Evolutionary conservation across 2,113 vertebrate genomes (phyloP).

Genomic region (Gadus macrocephalus): DNA sequence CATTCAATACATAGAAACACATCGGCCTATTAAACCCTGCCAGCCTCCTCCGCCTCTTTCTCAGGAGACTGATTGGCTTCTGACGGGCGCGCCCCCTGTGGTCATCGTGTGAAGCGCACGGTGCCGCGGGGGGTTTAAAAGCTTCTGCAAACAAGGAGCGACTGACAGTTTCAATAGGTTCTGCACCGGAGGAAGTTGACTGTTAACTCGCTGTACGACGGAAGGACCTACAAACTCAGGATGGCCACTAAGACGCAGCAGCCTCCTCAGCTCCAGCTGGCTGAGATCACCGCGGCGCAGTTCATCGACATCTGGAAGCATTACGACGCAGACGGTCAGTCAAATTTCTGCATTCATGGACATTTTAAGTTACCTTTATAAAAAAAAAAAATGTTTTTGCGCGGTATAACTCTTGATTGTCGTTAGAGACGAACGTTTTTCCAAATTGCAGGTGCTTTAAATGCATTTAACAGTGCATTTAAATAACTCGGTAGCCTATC

Average conservation of each 20-base stretch:
- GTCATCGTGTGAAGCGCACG: slow-evolving; percentile 31
- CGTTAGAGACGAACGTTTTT: too few species aligned
- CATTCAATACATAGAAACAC: too few species aligned
- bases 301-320: slow-evolving; percentile 96
- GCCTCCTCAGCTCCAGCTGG: slow-evolving; percentile 84
- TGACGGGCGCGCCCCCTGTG: slow-evolving; percentile 67
- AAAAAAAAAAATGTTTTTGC: neutral
- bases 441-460: too few species aligned
- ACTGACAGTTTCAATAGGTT: slow-evolving; percentile 48
- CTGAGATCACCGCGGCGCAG: slow-evolving; percentile 89
- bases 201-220: slow-evolving; percentile 22
- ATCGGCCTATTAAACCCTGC: slow-evolving; percentile 4
- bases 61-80: slow-evolving; percentile 29
- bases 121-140: slow-evolving; percentile 71
- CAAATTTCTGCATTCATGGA: neutral
- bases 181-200: slow-evolving; percentile 51
- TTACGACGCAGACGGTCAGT: slow-evolving; percentile 88
- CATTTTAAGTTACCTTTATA: neutral
- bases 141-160: slow-evolving; percentile 52
- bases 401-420: neutral
- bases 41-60: slow-evolving; percentile 13
- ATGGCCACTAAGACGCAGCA: slow-evolving; percentile 82
- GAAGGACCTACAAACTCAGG: slow-evolving; percentile 32
- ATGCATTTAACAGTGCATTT: too few species aligned
- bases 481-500: too few species aligned